Percentiles rank a stretch among this genome's conserved stretches.
Evolutionary conservation across 2,888 invertebrate species (phyloP).

Genomic region (Achlya flavicornis): DNA sequence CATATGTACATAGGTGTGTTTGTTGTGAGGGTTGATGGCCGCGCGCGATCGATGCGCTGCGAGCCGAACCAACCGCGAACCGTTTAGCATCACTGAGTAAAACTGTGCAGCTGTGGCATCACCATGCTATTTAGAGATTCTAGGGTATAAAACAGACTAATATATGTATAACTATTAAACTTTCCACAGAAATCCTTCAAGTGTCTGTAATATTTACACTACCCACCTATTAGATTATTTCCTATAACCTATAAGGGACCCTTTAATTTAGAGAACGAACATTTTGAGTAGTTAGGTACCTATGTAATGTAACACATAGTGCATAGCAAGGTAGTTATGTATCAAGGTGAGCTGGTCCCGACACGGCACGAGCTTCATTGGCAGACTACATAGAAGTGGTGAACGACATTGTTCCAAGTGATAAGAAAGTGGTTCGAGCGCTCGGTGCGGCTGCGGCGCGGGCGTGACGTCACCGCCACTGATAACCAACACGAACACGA

Average conservation of each 20-base stretch:
- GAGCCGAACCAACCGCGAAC: neutral
- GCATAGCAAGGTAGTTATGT: neutral
- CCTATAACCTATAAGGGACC: no score
- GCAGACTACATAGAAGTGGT: neutral
- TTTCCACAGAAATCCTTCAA: no score
- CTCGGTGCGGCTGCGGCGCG: neutral
- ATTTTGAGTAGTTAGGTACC: no score
- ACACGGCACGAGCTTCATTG: neutral
- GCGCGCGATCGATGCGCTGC: slow-evolving; percentile 1
- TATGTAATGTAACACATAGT: neutral
- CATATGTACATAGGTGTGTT: neutral
- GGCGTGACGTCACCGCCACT: slow-evolving; percentile 1
- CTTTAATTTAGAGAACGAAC: no score
- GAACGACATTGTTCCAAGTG: neutral
- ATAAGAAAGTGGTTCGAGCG: neutral
- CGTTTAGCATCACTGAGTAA: no score
- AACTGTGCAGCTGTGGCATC: no score
- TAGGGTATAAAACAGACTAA: no score
- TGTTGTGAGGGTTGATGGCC: neutral
- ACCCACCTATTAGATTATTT: no score
- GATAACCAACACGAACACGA: neutral
- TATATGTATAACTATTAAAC: no score
- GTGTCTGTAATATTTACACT: no score
- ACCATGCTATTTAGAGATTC: no score
- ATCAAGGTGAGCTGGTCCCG: neutral